Evolutionary conservation across 2,888 invertebrate genomes (phyloP).

Genomic region (Nudaria mundana): DNA sequence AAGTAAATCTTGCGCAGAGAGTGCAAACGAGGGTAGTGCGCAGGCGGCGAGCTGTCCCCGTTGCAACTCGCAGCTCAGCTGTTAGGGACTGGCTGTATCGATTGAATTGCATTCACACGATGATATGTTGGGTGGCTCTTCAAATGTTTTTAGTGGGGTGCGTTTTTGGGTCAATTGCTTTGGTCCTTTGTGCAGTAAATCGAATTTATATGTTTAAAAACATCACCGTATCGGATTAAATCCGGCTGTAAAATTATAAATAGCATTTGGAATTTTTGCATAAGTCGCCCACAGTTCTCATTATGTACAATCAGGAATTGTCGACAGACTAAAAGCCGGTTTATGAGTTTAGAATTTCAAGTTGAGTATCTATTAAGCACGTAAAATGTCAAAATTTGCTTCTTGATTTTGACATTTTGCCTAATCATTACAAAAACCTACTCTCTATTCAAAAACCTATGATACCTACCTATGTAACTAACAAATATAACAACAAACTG

Average conservation of each 20-base stretch:
- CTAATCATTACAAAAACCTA: too few species aligned
- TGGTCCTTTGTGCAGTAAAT: conserved; percentile 28
- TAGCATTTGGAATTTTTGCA: neutral
- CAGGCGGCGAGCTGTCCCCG: conserved; percentile 49
- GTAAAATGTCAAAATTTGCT: too few species aligned
- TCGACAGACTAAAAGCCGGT: too few species aligned
- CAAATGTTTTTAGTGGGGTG: conserved; percentile 27
- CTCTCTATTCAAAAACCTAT: too few species aligned
- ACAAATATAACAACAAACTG: neutral
- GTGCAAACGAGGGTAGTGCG: conserved; percentile 45
- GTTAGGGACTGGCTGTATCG: conserved; percentile 33
- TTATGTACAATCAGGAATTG: too few species aligned
- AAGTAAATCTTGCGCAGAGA: conserved; percentile 49
- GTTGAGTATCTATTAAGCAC: too few species aligned
- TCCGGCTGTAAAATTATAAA: neutral
- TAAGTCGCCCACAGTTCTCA: neutral
- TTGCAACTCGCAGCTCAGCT: conserved; percentile 41
- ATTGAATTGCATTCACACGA: conserved; percentile 20
- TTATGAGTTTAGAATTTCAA: too few species aligned
- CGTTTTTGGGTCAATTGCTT: conserved; percentile 40
- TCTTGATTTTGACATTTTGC: too few species aligned
- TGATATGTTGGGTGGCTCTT: conserved; percentile 21
- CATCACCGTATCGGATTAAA: neutral
- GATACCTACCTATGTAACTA: too few species aligned
- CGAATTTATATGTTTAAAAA: conserved; percentile 3